Percentiles rank a stretch among this genome's conserved stretches.
Conservation (phyloP, 2,113 vertebrate genomes). For the Serilophus lunatus region DNA sequence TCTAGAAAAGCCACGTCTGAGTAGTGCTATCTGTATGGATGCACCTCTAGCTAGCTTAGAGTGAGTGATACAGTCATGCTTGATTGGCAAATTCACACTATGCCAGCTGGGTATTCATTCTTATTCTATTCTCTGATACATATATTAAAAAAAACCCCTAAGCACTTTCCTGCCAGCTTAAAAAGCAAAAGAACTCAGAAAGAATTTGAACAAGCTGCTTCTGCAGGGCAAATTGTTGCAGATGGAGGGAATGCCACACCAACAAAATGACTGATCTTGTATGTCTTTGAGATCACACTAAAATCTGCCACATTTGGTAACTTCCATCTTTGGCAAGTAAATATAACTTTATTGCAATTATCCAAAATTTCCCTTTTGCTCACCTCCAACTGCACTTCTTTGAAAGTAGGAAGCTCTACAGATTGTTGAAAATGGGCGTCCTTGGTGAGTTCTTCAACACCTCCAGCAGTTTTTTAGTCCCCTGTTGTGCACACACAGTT, state of each 20-base stretch:
- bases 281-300: constrained; percentile 4
- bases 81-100: constrained; percentile 50
- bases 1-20: neutral
- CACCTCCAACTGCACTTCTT: constrained; percentile 2
- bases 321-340: neutral
- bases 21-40: constrained; percentile 2
- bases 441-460: neutral
- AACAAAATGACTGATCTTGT: neutral
- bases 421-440: neutral
- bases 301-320: neutral
- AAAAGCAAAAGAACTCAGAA: neutral
- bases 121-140: constrained; percentile 29
- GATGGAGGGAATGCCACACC: neutral
- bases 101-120: constrained; percentile 45
- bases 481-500: neutral
- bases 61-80: neutral
- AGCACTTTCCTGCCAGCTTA: neutral
- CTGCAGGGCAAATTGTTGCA: neutral
- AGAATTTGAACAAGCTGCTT: constrained; percentile 9
- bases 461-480: neutral
- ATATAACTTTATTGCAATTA: neutral
- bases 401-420: neutral
- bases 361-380: neutral
- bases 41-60: constrained; percentile 13
- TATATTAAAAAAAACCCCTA: neutral